Evolutionary conservation across 2,888 invertebrate species (phyloP).

Genomic region (Sphecodes monilicornis): DNA sequence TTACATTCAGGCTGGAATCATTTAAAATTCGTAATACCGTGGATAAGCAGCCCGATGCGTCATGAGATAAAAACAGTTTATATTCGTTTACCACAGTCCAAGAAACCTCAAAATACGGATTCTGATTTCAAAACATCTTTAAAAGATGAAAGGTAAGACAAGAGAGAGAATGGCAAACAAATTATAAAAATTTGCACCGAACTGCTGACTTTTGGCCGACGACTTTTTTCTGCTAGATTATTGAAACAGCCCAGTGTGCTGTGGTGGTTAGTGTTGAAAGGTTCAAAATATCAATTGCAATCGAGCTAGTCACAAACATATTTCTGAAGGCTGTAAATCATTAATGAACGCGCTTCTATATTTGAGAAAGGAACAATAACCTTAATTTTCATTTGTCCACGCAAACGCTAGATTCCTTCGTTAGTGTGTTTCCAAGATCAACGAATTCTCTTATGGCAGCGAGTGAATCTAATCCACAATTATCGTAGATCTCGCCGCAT

Average conservation of each 20-base stretch:
- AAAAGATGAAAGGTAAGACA: too few relatives aligned
- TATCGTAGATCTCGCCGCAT: neutral
- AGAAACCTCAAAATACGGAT: too few relatives aligned
- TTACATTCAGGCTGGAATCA: slow-evolving; percentile 3
- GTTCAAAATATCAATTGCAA: neutral
- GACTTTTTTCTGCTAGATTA: too few relatives aligned
- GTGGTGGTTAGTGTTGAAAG: too few relatives aligned
- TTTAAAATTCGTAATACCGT: slow-evolving; percentile 32
- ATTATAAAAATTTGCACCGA: too few relatives aligned
- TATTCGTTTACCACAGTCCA: too few relatives aligned
- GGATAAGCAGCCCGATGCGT: slow-evolving; percentile 27
- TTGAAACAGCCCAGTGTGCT: too few relatives aligned
- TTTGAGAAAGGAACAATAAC: neutral
- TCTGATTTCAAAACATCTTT: too few relatives aligned
- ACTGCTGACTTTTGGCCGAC: too few relatives aligned
- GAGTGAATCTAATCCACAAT: neutral
- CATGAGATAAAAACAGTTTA: too few relatives aligned
- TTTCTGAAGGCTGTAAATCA: too few relatives aligned
- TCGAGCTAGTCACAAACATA: neutral
- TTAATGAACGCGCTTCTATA: neutral
- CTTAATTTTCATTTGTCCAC: neutral
- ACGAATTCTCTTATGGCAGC: neutral
- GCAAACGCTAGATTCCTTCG: neutral
- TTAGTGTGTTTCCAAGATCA: neutral
- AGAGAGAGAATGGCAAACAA: too few relatives aligned